Percentiles rank a stretch among this genome's conserved stretches.
phyloP scores from a whole-genome alignment of 2,797 vertebrate genomes.

The Falco novaeseelandiae region DNA sequence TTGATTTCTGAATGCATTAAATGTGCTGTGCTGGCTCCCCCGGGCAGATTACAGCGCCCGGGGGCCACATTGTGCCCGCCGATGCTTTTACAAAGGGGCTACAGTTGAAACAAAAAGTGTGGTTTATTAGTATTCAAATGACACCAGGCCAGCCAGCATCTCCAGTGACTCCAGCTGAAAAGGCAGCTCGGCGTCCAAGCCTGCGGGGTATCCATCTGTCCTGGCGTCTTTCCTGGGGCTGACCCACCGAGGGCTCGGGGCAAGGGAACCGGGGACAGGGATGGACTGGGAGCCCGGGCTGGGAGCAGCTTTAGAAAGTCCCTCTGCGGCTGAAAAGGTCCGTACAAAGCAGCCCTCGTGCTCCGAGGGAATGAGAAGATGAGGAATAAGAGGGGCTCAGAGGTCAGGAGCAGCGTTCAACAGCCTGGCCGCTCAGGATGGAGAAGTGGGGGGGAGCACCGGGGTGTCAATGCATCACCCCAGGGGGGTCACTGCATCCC shows the following conservation, averaged over 20 bases:
- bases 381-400: neutral
- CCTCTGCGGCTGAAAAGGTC: neutral
- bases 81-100: slow-evolving; percentile 23
- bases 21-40: slow-evolving; percentile 69
- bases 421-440: neutral
- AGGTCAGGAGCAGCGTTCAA: neutral
- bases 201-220: neutral
- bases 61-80: slow-evolving; percentile 20
- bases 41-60: neutral
- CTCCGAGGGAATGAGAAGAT: neutral
- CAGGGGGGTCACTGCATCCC: no score
- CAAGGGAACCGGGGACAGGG: neutral
- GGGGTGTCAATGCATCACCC: neutral
- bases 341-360: accelerated
- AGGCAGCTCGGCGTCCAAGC: neutral
- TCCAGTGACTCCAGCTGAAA: slow-evolving; percentile 39
- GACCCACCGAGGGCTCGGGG: neutral
- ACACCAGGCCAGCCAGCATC: neutral
- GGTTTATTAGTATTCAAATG: slow-evolving; percentile 33
- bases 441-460: accelerated
- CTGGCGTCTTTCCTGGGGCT: neutral
- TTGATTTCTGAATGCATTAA: neutral
- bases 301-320: neutral
- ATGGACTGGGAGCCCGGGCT: neutral
- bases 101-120: neutral